Percentiles rank a stretch among this genome's conserved stretches.
Evolutionary conservation across 1,140 invertebrate genomes (phyloP).

Genomic region (Drosophila mojavensis): DNA sequence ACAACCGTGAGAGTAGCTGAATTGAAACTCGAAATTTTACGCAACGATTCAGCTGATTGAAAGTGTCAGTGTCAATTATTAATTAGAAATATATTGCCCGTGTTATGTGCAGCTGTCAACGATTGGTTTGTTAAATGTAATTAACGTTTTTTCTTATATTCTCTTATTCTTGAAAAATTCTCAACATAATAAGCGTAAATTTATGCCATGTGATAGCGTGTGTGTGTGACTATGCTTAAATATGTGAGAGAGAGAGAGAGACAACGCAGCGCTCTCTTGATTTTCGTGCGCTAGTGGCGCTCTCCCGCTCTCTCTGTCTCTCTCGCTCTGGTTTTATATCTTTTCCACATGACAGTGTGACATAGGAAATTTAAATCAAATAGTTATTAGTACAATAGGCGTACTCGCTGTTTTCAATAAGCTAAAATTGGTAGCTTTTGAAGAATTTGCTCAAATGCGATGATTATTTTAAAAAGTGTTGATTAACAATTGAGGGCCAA

Average conservation of each 20-base stretch:
- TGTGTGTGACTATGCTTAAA: conserved; percentile 27
- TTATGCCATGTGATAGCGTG: conserved; percentile 34
- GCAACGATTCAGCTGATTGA: conserved; percentile 21
- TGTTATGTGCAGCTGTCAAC: conserved; percentile 24
- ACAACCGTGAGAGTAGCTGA: conserved; percentile 31
- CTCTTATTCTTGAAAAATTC: conserved; percentile 69
- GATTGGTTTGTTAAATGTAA: conserved; percentile 55
- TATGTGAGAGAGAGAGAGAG: conserved; percentile 17
- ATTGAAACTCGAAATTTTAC: conserved; percentile 29
- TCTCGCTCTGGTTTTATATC: conserved; percentile 28
- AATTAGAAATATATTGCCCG: not conserved
- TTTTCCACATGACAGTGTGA: conserved; percentile 50
- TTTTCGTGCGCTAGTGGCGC: conserved; percentile 60
- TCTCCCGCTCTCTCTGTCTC: not conserved
- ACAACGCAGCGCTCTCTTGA: conserved; percentile 37
- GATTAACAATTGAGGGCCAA: not conserved
- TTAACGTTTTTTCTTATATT: conserved; percentile 48
- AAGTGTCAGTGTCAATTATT: not conserved
- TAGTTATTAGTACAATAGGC: conserved; percentile 7
- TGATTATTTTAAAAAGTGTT: not conserved
- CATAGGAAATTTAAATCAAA: conserved; percentile 38
- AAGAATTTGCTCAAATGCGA: not conserved
- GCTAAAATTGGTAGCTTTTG: too few species aligned
- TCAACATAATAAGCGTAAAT: conserved; percentile 76
- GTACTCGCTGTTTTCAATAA: not conserved